Evolutionary conservation across 2,113 vertebrate species (phyloP), one percentile per base, ranked within the genome.

Genomic region (Anarrhichthys ocellatus): DNA sequence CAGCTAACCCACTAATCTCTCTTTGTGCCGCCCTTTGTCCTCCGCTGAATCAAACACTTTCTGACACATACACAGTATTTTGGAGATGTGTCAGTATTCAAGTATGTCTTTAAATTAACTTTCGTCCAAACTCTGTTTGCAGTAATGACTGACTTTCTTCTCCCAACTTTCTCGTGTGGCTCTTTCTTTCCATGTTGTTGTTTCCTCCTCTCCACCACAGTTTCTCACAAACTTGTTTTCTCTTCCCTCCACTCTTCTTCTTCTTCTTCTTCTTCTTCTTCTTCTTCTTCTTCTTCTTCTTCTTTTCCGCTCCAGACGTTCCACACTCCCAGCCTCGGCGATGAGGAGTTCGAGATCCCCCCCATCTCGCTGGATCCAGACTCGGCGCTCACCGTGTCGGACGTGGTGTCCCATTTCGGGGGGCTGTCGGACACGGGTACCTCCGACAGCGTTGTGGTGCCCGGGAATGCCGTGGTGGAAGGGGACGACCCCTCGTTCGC

Each of bases 331-430:
- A 98, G 96, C 88, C 92, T 98, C 42, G 97, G 97, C 14, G 97
- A 98, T 93, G 97, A 98, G 85, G 97, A 97, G 90, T 97, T 98
- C 36, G 97, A 98, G 93, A 98, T 98, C 62, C 97, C 97, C 0
- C 97, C 97, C 84, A 97, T 98, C 83, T 96, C 97, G 0, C 83
- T 98, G 92, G 97, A 97, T 83, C 96, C 97, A 0, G 97, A 97
- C 92, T 95, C 96, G 0, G 93, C 97, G 3, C 93, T 97, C 83
- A 94, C 96, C n/a, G 96, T 96, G 46, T 96, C 97, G 0, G 96
- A 97, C 27, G 96, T 97, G 66, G 96, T 97, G 86, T 96, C 96
- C 14, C 96, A 97, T 73, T 97, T 97, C 6, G 96, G 96, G 68
- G 96, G 96, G 87, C 94, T 97, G 82, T 94, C 94, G 0, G 96